Evolutionary conservation across 2,888 invertebrate species (phyloP).

Genomic region (Nowickia ferox): DNA sequence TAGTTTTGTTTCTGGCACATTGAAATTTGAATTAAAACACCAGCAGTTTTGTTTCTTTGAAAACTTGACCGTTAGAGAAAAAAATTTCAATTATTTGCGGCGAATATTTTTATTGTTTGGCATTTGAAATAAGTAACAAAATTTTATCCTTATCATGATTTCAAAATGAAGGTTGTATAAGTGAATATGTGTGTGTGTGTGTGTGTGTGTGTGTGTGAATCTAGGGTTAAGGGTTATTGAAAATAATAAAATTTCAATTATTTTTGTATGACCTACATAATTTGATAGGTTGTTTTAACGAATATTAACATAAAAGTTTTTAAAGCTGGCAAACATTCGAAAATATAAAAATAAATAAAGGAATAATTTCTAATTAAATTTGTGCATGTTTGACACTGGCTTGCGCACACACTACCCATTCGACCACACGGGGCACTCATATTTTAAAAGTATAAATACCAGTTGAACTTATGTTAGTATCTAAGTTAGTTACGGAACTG

Average conservation of each 20-base stretch:
- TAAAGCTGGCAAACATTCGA: neutral
- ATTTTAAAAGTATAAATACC: too few relatives aligned
- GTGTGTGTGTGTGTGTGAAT: slow-evolving; percentile 48
- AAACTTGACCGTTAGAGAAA: slow-evolving; percentile 62
- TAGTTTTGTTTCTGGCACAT: neutral
- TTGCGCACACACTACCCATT: too few relatives aligned
- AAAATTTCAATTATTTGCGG: slow-evolving; percentile 12
- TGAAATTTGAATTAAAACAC: slow-evolving; percentile 48
- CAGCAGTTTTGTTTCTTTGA: slow-evolving; percentile 50
- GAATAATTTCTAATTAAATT: neutral
- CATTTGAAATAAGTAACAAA: slow-evolving; percentile 50
- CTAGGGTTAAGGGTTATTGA: slow-evolving; percentile 59
- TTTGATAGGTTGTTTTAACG: slow-evolving; percentile 26
- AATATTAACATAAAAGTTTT: neutral
- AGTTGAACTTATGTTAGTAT: too few relatives aligned
- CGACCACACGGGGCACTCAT: too few relatives aligned
- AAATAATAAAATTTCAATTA: slow-evolving; percentile 52
- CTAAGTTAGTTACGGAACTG: too few relatives aligned
- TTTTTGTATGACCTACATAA: slow-evolving; percentile 28
- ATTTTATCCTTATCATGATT: slow-evolving; percentile 58
- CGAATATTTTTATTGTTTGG: slow-evolving; percentile 39
- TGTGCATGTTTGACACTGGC: neutral
- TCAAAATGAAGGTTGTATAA: slow-evolving; percentile 24
- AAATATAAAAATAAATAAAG: too few relatives aligned
- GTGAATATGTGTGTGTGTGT: slow-evolving; percentile 30